Evolutionary conservation across 2,113 vertebrate species (phyloP), one percentile per base, ranked within the genome.

Genomic region (Callospermophilus lateralis): DNA sequence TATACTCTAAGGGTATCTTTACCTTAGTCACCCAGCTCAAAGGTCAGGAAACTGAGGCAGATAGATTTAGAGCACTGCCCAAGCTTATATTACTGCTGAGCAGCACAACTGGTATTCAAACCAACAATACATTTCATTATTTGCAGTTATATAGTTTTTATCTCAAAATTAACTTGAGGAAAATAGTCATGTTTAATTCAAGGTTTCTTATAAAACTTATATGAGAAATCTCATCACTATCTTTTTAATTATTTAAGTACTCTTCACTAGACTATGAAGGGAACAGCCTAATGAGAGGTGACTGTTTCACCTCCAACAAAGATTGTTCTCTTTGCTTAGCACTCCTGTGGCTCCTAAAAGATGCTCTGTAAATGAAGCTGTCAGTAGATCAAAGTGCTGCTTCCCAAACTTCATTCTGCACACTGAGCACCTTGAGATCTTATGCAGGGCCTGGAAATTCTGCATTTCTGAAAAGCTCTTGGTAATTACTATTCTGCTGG

Each of bases 161-260:
- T 65, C 72, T 93, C 34, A 53, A 84, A 97, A 81, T 92, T 77
- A 94, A 80, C 32, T 74, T 16, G 37, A 88, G 55, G n/a, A 74
- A 87, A 83, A 84, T 7, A 53, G 51, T 72, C 51, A 88, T 63
- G n/a, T 78, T 95, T 89, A 90, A 97, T 55, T 84, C 65, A 94
- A 28, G 30, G 42, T 81, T 95, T 96, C 53, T 70, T 61, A 13
- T 74, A 77, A 94, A 58, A 85, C n/a, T 67, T 61, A 67, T 32
- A 83, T 5, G 24, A 53, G 77, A 89, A 96, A 74, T 87, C n/a
- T 39, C 20, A 72, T 65, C 28, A 48, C 2, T 30, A 55, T 67
- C 34, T 93, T 63, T 92, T 85, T n/a, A 89, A 88, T 90, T 76
- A 80, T 28, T 79, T 28, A 94, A 93, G 86, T n/a, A 28, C 53